phyloP scores from a whole-genome alignment of 2,113 vertebrate species.

The Epinephelus lanceolatus region DNA sequence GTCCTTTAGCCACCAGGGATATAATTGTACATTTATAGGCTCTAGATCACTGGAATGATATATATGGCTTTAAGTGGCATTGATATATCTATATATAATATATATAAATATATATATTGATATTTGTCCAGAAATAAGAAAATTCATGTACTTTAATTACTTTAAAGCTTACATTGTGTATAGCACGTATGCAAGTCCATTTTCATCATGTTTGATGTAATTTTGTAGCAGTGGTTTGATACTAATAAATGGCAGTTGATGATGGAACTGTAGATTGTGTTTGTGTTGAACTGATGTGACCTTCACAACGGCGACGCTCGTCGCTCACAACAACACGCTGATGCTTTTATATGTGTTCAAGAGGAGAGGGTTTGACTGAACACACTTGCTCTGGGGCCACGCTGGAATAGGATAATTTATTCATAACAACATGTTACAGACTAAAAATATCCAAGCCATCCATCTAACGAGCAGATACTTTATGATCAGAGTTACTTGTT shows the following conservation, averaged over 20 bases:
- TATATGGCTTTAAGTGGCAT: slow-evolving; percentile 85
- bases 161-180: slow-evolving; percentile 86
- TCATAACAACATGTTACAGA: slow-evolving; percentile 52
- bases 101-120: slow-evolving; percentile 82
- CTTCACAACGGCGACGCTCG: background rate
- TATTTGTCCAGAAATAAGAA: slow-evolving; percentile 81
- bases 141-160: slow-evolving; percentile 82
- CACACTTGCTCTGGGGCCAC: slow-evolving; percentile 12
- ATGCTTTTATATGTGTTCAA: slow-evolving; percentile 26
- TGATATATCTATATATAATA: slow-evolving; percentile 80
- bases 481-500: slow-evolving; percentile 19
- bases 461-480: slow-evolving; percentile 48
- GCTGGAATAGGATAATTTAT: slow-evolving; percentile 45
- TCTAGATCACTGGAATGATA: slow-evolving; percentile 86
- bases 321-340: background rate
- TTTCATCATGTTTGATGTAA: slow-evolving; percentile 86
- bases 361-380: slow-evolving; percentile 5
- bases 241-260: slow-evolving; percentile 87
- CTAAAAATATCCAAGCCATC: slow-evolving; percentile 47
- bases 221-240: slow-evolving; percentile 89
- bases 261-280: slow-evolving; percentile 77
- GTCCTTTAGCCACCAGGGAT: slow-evolving; percentile 81
- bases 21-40: slow-evolving; percentile 85
- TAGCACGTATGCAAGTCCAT: slow-evolving; percentile 86
- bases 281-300: slow-evolving; percentile 53